Evolutionary conservation across 2,888 invertebrate species (phyloP).

Genomic region (Phaonia tiefii): DNA sequence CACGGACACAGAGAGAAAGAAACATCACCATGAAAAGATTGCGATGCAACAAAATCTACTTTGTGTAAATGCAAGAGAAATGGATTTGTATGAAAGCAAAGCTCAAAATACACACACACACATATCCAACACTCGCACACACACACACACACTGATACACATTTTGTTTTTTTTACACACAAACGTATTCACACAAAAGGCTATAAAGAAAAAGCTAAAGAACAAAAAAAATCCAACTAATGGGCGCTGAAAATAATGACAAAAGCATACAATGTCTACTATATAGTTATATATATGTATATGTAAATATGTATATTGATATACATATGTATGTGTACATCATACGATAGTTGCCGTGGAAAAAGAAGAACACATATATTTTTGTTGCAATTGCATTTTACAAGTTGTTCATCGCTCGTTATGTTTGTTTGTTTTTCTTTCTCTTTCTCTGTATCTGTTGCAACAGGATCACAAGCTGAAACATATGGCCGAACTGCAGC

Average conservation of each 20-base stretch:
- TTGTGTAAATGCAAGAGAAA: slow-evolving; percentile 65
- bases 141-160: not conserved
- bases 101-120: not conserved
- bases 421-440: slow-evolving; percentile 4
- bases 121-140: too few species aligned
- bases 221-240: slow-evolving; percentile 59
- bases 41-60: slow-evolving; percentile 37
- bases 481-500: slow-evolving; percentile 99
- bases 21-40: slow-evolving; percentile 53
- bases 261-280: slow-evolving; percentile 53
- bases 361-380: not conserved
- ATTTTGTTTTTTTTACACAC: too few species aligned
- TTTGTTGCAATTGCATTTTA: slow-evolving; percentile 33
- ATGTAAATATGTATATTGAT: not conserved
- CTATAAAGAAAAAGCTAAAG: not conserved
- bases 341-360: not conserved
- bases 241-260: slow-evolving; percentile 65
- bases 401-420: not conserved
- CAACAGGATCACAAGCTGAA: slow-evolving; percentile 95
- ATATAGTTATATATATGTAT: slow-evolving; percentile 32
- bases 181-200: slow-evolving; percentile 38
- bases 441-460: slow-evolving; percentile 24
- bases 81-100: slow-evolving; percentile 59
- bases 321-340: slow-evolving; percentile 27
- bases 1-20: not conserved